Percentiles rank a stretch among this genome's conserved stretches.
phyloP scores from a whole-genome alignment of 2,113 vertebrate species.

The Urocolius indicus region DNA sequence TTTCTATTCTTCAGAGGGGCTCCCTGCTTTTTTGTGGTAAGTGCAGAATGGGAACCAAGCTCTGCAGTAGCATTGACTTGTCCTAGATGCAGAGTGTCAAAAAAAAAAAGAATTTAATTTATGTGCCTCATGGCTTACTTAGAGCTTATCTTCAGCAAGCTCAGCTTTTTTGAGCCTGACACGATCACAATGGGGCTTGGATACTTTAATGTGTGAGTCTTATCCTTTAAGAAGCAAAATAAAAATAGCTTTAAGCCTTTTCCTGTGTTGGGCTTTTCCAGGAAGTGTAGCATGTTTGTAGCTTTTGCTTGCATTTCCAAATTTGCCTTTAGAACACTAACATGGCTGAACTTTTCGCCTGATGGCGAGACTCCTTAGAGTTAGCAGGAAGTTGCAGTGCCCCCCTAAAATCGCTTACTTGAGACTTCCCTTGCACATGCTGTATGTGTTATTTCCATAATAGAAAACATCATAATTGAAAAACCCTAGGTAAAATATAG shows the following conservation, averaged over 20 bases:
- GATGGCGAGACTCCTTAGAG: not conserved
- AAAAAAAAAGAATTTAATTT: not conserved
- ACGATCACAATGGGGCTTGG: not conserved
- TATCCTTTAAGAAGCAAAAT: conserved; percentile 1
- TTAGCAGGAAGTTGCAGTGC: not conserved
- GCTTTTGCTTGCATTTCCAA: not conserved
- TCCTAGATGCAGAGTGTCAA: not conserved
- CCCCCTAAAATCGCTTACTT: not conserved
- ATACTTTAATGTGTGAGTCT: not conserved
- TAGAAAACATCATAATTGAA: not conserved
- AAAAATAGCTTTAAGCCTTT: not conserved
- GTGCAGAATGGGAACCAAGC: not conserved
- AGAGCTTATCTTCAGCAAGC: not conserved
- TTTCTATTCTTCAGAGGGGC: not conserved
- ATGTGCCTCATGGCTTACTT: not conserved
- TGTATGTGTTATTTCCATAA: not conserved
- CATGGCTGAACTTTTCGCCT: not conserved
- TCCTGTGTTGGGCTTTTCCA: conserved; percentile 25
- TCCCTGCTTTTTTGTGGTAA: not conserved
- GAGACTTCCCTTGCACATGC: not conserved
- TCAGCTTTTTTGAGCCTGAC: not conserved
- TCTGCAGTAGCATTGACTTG: not conserved
- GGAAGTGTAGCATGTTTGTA: not conserved
- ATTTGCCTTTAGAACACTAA: not conserved
- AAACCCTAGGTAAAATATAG: not conserved